Base-by-base conservation (phyloP, 1,140 invertebrate species). In the Pectinophora gossypiella region DNA sequence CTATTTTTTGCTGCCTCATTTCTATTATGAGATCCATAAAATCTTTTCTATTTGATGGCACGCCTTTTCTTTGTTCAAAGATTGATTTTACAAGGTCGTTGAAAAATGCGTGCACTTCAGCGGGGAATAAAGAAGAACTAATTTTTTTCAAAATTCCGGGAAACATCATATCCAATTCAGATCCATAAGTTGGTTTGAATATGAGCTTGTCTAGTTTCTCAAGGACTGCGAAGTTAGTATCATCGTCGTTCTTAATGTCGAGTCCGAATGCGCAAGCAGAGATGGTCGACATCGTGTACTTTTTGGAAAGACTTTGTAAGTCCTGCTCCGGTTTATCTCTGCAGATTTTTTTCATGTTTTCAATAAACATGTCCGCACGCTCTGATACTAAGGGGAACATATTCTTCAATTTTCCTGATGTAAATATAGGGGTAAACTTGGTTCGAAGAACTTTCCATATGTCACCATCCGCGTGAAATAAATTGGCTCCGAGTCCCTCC, bases 261-360 rank as follows among this genome's bases (percentile, higher is more conserved):
- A 91, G 53, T n/a, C 91, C 91, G 58, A 91, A 91, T 7, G 89
- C 90, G 59, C 88, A 90, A 3, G 83, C 85, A 12, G 87, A 82
- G 10, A 92, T 91, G 0, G 86, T 82, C 0, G 87, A 76, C 20
- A 89, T 63, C 0, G 85, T 67, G 36, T 85, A 88, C 27, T 73
- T 84, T 7, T 80, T 60, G 0, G 79, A 51, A 1, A 90, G 35
- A 40, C 76, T 72, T 56, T 84, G 76, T 4, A 89, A 58, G 36
- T 89, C 79, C 18, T 84, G 62, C 44, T 70, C 59, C n/a, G 50
- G 44, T 21, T 61, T 49, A 18, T 65, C 58, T 19, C 56, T 7
- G 6, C 40, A 40, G 32, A 48, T 32, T 18, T 51, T 51, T 10
- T 61, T 53, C 0, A 89, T 50, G 6, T 78, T 50, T 0, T 74